phyloP scores from a whole-genome alignment of 2,797 vertebrate genomes.

The Sebastes aleutianus region DNA sequence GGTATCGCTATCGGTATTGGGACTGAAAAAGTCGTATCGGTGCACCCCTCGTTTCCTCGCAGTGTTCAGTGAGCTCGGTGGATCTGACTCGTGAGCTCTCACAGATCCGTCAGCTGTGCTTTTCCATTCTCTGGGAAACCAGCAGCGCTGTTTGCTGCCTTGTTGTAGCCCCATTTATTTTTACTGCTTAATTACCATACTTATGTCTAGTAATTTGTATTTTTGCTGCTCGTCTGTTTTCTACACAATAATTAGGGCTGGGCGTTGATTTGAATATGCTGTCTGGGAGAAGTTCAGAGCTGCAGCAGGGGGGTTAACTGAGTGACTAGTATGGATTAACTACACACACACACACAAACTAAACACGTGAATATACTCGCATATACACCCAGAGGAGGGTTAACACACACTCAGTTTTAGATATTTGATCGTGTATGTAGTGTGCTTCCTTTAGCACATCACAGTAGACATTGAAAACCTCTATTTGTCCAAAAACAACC shows the following conservation, averaged over 20 bases:
- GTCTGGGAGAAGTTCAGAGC: slow-evolving; percentile 41
- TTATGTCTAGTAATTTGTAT: slow-evolving; percentile 77
- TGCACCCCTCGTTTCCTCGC: too few species aligned
- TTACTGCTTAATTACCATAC: slow-evolving; percentile 76
- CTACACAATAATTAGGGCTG: slow-evolving; percentile 74
- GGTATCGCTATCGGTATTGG: too few species aligned
- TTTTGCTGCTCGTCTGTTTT: slow-evolving; percentile 69
- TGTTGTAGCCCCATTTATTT: slow-evolving; percentile 72
- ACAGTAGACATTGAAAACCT: neutral
- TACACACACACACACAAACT: slow-evolving; percentile 6
- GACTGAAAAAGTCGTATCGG: too few species aligned
- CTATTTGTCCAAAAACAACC: neutral
- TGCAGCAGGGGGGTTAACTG: slow-evolving; percentile 23
- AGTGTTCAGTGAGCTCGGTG: neutral
- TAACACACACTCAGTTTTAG: neutral
- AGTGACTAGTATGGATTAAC: slow-evolving; percentile 40
- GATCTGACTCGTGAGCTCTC: neutral
- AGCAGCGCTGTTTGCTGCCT: slow-evolving; percentile 41
- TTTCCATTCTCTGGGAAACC: slow-evolving; percentile 55
- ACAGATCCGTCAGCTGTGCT: slow-evolving; percentile 24
- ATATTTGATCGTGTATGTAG: neutral
- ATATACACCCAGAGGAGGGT: neutral
- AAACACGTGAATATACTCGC: neutral
- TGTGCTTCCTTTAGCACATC: neutral
- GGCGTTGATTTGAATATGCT: slow-evolving; percentile 69